Evolutionary conservation across 2,113 vertebrate genomes (phyloP), one percentile per base, ranked within the genome.

Genomic region (Cavia aperea): DNA sequence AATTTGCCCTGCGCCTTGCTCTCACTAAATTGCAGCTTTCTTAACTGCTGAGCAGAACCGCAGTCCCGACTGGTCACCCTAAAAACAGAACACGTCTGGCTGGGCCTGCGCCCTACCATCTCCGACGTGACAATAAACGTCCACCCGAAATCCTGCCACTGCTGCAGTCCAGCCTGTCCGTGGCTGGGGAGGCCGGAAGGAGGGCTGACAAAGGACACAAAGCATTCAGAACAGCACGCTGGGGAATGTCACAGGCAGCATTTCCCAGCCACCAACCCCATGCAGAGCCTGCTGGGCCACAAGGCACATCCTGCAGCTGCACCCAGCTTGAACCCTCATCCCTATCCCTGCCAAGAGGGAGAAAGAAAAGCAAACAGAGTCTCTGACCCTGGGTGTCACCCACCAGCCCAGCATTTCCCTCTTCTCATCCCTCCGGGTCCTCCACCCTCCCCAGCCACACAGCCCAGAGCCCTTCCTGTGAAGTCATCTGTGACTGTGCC

Each of bases 11-110:
- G 63, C 49, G 43, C 88, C 82, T 88, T 79, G 43, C 70, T 93
- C 83, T 88, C 36, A 16, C 66, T 88, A 95, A 96, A 97, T 94
- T 96, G 90, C 56, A 86, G 68, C 49, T 94, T 91, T 96, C 92
- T 93, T 83, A 31, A 31, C 94, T 93, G 83, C 90, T 65, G 49
- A 94, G 90, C 88, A 83, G 92, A 96, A 94, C 94, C 96, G 51
- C 95, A 83, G 82, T 79, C 73, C 88, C 86, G 78, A 90, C 94
- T 90, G 75, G 92, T 54, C 68, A 77, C 82, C 86, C 96, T 96
- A 94, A 96, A 96, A 94, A 95, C 93, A 94, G 95, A 87, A 79
- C 21, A 4, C 0, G 10, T 93, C 93, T 91, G 86, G 84, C 75
- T 86, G 73, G 49, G 60, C 66, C 86, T 72, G 68, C 13, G 14